Conservation (phyloP, 2,113 vertebrate species). For the Amphilophus citrinellus region DNA sequence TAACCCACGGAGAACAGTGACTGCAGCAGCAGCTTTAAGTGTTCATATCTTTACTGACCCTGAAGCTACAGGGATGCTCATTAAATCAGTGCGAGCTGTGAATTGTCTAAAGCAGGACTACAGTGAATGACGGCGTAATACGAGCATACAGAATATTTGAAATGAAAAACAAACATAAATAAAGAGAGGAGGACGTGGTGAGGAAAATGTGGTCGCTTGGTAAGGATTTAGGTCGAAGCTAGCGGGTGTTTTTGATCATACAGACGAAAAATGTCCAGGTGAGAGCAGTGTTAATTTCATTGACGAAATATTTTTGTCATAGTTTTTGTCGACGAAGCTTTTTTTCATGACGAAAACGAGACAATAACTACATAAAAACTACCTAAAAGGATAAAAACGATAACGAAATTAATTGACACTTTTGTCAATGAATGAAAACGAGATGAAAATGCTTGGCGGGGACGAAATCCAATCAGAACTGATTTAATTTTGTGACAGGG, state of each 20-base stretch:
- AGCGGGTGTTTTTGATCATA: accelerated
- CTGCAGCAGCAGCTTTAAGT: neutral
- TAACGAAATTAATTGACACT: too few relatives aligned
- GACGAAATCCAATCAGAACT: too few relatives aligned
- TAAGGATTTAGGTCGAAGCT: accelerated
- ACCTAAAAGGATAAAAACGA: too few relatives aligned
- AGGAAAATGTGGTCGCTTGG: neutral
- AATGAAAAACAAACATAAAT: neutral
- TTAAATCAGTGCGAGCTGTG: neutral
- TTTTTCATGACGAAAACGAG: too few relatives aligned
- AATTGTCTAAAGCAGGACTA: accelerated
- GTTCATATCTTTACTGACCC: neutral
- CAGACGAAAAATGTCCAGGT: neutral
- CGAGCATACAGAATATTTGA: neutral
- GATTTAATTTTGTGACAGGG: too few relatives aligned
- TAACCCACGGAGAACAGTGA: neutral
- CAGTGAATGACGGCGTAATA: neutral
- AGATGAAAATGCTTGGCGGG: too few relatives aligned
- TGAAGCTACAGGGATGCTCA: neutral
- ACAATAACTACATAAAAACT: too few relatives aligned
- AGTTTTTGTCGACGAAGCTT: too few relatives aligned
- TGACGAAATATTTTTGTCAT: too few relatives aligned
- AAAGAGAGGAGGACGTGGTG: neutral
- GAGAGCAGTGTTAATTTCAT: neutral
- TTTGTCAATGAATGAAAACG: too few relatives aligned